These are phyloP conservation scores for Ganaspis brasiliensis DNA, from an alignment of 2,888 invertebrate species.

Conservation along the genomic window DNA sequence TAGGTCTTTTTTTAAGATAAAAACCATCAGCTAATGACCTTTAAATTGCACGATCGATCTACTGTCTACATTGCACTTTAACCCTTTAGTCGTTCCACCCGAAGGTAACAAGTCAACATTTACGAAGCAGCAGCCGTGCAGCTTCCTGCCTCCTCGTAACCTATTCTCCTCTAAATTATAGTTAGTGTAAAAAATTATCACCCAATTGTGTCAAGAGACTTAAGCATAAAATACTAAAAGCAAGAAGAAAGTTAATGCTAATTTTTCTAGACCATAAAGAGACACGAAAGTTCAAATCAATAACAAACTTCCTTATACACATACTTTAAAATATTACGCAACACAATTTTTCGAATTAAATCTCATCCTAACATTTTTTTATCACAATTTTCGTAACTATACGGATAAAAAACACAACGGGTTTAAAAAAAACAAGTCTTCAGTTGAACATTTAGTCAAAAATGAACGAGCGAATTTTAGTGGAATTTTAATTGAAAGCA, in stretches of 20 bases:
- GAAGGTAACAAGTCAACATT: constrained; percentile 16
- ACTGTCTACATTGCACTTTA: constrained; percentile 34
- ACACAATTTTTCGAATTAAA: too few species aligned
- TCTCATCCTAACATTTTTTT: background rate
- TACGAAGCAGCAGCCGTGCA: constrained; percentile 33
- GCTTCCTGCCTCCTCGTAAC: constrained; percentile 34
- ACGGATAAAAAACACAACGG: too few species aligned
- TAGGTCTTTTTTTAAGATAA: too few species aligned
- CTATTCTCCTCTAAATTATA: constrained; percentile 20
- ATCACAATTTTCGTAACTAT: too few species aligned
- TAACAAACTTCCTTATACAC: background rate
- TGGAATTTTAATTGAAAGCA: too few species aligned
- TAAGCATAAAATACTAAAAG: constrained; percentile 11
- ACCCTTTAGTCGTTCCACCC: constrained; percentile 21
- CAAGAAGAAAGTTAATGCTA: background rate
- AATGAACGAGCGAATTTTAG: too few species aligned
- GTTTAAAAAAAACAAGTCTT: too few species aligned
- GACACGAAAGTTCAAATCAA: constrained; percentile 28
- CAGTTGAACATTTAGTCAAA: too few species aligned
- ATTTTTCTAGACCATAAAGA: constrained; percentile 4
- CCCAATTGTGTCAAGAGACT: constrained; percentile 30
- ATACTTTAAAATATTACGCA: too few species aligned
- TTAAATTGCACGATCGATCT: constrained; percentile 35
- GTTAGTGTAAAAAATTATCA: constrained; percentile 12
- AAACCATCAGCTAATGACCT: constrained; percentile 29